Evolutionary conservation across 2,797 vertebrate species (phyloP).

Genomic region (Chelonia mydas): DNA sequence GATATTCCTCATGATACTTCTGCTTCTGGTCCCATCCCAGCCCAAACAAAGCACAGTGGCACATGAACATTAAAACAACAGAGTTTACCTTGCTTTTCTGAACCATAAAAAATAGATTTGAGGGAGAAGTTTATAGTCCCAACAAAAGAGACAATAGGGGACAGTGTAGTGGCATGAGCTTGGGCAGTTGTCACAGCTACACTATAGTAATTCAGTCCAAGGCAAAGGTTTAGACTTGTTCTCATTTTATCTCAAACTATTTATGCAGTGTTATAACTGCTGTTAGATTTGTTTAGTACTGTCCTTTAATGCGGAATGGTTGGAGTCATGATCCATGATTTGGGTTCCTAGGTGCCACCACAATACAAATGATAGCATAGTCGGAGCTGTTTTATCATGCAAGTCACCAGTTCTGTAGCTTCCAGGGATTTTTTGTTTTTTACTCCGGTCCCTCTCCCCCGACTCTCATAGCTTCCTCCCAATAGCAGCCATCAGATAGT

Average conservation of each 20-base stretch:
- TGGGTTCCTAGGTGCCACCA: neutral
- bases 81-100: neutral
- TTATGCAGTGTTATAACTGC: neutral
- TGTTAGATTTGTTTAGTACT: too few relatives aligned
- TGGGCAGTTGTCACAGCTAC: neutral
- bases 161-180: neutral
- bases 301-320: rapidly evolving
- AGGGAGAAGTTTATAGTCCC: neutral
- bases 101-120: neutral
- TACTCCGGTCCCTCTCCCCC: neutral
- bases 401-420: neutral
- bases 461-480: rapidly evolving
- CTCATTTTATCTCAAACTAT: neutral
- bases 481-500: rapidly evolving
- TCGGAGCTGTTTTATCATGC: neutral
- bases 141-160: neutral
- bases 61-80: neutral
- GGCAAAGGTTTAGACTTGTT: neutral
- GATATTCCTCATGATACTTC: neutral
- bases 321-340: neutral
- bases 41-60: neutral
- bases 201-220: neutral
- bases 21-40: neutral
- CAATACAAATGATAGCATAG: neutral
- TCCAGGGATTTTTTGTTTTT: neutral